Conservation (phyloP, 2,888 invertebrate species). For the Dermolepida albohirtum region DNA sequence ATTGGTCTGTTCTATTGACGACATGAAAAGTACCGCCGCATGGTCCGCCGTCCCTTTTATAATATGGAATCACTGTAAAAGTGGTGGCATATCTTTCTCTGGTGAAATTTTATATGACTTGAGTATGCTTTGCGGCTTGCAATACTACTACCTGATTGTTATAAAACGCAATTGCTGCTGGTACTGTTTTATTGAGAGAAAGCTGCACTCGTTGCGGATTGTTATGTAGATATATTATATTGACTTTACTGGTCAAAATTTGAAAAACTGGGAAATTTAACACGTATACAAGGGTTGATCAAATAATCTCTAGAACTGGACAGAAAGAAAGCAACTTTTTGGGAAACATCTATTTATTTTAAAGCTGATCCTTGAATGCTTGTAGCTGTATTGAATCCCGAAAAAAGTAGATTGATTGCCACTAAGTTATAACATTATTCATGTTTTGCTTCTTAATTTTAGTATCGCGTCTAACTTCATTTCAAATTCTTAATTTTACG, state of each 20-base stretch:
- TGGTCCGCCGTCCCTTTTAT: slow-evolving; percentile 33
- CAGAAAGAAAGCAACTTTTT: too few relatives aligned
- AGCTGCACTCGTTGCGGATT: slow-evolving; percentile 16
- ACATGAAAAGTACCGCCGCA: slow-evolving; percentile 33
- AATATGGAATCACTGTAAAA: slow-evolving; percentile 39
- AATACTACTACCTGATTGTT: slow-evolving; percentile 34
- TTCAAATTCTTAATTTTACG: too few relatives aligned
- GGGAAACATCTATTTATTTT: too few relatives aligned
- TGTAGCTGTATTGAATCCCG: too few relatives aligned
- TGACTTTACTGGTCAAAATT: slow-evolving; percentile 8
- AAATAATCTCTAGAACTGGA: too few relatives aligned
- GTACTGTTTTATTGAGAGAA: slow-evolving; percentile 28
- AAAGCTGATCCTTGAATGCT: too few relatives aligned
- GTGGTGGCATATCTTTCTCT: slow-evolving; percentile 28
- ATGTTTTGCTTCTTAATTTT: too few relatives aligned
- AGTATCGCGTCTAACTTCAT: too few relatives aligned
- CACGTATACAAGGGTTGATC: too few relatives aligned
- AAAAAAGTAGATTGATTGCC: too few relatives aligned
- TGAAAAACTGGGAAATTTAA: too few relatives aligned
- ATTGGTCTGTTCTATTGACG: slow-evolving; percentile 36
- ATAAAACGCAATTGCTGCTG: slow-evolving; percentile 24
- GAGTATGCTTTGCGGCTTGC: slow-evolving; percentile 35
- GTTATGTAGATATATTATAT: slow-evolving; percentile 16
- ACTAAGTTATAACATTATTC: too few relatives aligned
- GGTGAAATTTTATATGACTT: slow-evolving; percentile 39